Evolutionary conservation across 1,140 invertebrate genomes (phyloP), one percentile per base, ranked within the genome.

Genomic region (Euura saliciscinereae): DNA sequence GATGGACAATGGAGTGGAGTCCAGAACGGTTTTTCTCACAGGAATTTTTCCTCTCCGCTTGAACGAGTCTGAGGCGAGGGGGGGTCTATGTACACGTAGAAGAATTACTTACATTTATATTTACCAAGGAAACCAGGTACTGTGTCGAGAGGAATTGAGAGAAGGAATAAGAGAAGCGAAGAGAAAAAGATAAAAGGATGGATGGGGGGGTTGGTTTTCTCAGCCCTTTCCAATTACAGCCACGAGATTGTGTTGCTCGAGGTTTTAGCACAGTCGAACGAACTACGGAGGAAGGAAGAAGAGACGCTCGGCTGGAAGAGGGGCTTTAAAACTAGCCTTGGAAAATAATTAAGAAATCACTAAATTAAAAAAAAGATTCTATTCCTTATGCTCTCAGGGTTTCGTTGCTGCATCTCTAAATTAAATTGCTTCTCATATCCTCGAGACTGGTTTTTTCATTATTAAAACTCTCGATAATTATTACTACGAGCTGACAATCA

Each of bases 261-360:
- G 51, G 51, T 59, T 59, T 59, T 59, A 59, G 51, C 51, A n/a
- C 51, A 59, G 51, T 6, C 51, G 8, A 11, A n/a, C 51, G 13
- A 59, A 8, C 8, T 11, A n/a, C 10, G 13, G 51, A 59, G 51
- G 6, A 3, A n/a, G 13, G 51, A 59, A 8, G 51, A 59, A n/a
- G 13, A 8, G 51, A 59, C 72, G 75, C 72, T 11, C 68, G 46
- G 46, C 45, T 42, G 8, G 66, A 69, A 13, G 71, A 28, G 65
- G 28, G 71, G 69, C 73, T 78, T 78, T 78, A 76, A 80, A 81
- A 80, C 75, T 79, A 75, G 72, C 73, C 46, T 7, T 59, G 51
- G 76, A 70, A 74, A 78, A 78, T 81, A 80, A 79, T 79, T 80
- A 81, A 78, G 71, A 78, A 78, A 76, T 78, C 75, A 70, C 71